Base-by-base conservation (phyloP, 2,113 vertebrate genomes). In the Casuarius casuarius region DNA sequence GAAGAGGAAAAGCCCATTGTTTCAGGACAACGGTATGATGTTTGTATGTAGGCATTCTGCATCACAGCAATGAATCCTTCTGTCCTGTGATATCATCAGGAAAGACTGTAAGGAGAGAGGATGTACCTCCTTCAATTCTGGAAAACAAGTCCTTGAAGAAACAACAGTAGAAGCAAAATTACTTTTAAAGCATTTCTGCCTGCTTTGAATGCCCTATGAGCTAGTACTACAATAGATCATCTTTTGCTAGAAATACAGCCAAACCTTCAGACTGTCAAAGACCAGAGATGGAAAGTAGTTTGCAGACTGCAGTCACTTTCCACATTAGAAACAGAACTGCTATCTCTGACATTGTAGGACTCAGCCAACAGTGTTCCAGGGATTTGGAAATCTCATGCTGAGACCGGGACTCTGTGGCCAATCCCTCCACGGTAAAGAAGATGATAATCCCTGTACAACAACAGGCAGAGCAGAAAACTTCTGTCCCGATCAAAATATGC, bases 101-200 rank as follows among this genome's bases (percentile, higher is more conserved):
- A 70, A 90, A 28, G 81, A 96, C 71, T 87, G 94, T 95, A 94
- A 0, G 97, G 96, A 11, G 87, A 97, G 66, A 97, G 95, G 59
- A 98, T 98, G 98, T 98, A 97, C 85, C 95, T 98, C 93, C 97
- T 98, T 58, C 96, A 97, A 54, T 94, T 96, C 11, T 95, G 96
- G 10, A 97, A 97, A 97, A 83, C 1, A 95, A 80, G 52, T 22
- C 97, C 49, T 72, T 91, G 61, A 72, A 87, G 76, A 94, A 92
- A 54, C 8, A 72, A 31, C 5, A 74, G 71, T 31, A 54, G 52
- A 91, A 85, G 44, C 46, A 54, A 66, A 51, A 87, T 90, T 78
- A 81, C 29, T 82, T 86, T 89, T 66, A 85, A 95, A 38, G 29
- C 35, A n/a, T 86, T 89, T 95, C 20, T 74, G 66, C 84, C 21